Percentiles rank a stretch among this genome's conserved stretches.
phyloP scores from a whole-genome alignment of 2,888 invertebrate genomes.

The Agrochola lota region DNA sequence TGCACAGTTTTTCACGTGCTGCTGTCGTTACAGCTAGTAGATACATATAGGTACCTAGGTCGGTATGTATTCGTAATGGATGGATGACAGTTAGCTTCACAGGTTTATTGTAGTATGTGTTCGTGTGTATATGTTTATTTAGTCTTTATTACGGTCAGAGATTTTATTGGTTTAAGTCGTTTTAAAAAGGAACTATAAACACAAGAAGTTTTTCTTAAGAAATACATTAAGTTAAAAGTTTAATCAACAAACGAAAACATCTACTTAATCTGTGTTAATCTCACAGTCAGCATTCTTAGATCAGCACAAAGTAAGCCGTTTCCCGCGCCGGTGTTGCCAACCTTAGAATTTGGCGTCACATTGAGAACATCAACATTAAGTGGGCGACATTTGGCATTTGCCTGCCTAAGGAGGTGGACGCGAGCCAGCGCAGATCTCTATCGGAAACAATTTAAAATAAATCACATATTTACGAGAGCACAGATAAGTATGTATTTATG shows the following conservation, averaged over 20 bases:
- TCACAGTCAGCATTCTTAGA: conserved; percentile 4
- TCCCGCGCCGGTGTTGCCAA: conserved; percentile 40
- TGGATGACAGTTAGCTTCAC: conserved; percentile 34
- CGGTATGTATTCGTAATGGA: conserved; percentile 30
- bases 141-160: not conserved
- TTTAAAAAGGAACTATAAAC: too few relatives aligned
- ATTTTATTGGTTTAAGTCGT: not conserved
- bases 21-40: conserved; percentile 29
- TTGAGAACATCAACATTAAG: conserved; percentile 36
- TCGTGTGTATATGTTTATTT: not conserved
- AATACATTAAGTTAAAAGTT: not conserved
- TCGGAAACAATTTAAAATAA: conserved; percentile 66
- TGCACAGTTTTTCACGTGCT: conserved; percentile 39
- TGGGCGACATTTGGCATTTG: conserved; percentile 56
- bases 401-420: conserved; percentile 49
- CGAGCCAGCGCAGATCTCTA: conserved; percentile 65
- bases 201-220: too few relatives aligned
- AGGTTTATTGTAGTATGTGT: not conserved
- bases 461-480: conserved; percentile 66
- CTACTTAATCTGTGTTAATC: not conserved
- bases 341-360: conserved; percentile 42
- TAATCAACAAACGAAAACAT: not conserved
- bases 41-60: not conserved
- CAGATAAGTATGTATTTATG: conserved; percentile 65
- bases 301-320: conserved; percentile 17